phyloP scores from a whole-genome alignment of 64 coral and sea anemone species.

The Acropora yongei region DNA sequence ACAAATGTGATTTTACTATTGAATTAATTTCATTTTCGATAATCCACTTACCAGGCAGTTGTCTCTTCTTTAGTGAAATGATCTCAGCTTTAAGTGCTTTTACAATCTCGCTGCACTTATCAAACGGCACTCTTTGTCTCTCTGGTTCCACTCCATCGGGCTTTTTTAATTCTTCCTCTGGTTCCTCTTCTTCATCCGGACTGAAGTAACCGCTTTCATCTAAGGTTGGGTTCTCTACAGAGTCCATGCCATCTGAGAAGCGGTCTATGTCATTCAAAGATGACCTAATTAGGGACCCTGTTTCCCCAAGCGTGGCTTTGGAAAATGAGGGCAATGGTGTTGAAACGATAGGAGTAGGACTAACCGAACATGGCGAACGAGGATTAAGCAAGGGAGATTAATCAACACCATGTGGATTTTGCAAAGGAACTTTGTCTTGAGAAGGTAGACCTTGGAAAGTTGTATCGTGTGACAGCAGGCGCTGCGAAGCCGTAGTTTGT shows the following conservation, averaged over 20 bases:
- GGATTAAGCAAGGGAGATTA: too few relatives aligned
- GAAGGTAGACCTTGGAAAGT: not conserved
- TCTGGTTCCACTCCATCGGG: not conserved
- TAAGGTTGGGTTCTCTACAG: not conserved
- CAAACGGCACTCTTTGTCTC: not conserved
- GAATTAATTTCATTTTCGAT: not conserved
- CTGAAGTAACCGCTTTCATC: not conserved
- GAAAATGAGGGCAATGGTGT: not conserved
- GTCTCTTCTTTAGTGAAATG: slow-evolving; percentile 7
- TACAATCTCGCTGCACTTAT: not conserved
- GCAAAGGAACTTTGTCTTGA: not conserved
- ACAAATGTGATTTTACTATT: not conserved
- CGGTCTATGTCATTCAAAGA: not conserved
- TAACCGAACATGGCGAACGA: too few relatives aligned
- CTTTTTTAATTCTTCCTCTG: not conserved
- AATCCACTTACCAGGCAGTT: slow-evolving; percentile 40
- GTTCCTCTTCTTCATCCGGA: not conserved
- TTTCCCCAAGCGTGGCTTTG: not conserved
- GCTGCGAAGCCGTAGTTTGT: not conserved
- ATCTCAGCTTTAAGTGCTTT: slow-evolving; percentile 18
- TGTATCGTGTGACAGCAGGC: not conserved
- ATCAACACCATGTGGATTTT: not conserved
- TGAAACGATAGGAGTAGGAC: not conserved
- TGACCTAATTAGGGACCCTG: not conserved
- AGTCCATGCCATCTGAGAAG: not conserved